Evolutionary conservation across 2,888 invertebrate genomes (phyloP), one percentile per base, ranked within the genome.

Genomic region (Autographa gamma): DNA sequence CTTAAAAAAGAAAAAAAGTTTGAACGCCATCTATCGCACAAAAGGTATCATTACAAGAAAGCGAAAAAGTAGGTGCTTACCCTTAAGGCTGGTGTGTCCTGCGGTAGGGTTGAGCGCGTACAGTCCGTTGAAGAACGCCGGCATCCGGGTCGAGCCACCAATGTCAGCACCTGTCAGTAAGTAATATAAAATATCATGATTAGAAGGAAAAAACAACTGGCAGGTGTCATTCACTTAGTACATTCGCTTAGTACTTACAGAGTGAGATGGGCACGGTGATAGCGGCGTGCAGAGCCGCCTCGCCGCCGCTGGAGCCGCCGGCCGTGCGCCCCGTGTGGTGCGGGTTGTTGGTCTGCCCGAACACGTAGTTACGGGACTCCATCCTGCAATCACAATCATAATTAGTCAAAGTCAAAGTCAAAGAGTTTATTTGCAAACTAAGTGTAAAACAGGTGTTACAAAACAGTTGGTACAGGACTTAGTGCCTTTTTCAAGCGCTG

Each of bases 81-180:
- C 96, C 86, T 95, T 96, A 85, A 96, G 92, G 73, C 96, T 96
- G 9, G 96, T 93, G 14, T 93, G 89, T 63, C 96, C 96, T 31
- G 96, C 96, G 0, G 97, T 97, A 3, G 98, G 97, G 90, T 98
- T 98, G 87, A 98, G 97, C 0, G 98, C 99, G 92, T 97, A 99
- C 64, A 99, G 95, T 0, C 99, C 99, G 93, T 98, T 98, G 95
- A 97, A 98, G 91, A 98, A 98, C 0, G 98, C 97, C 0, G 99
- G 99, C 96, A 99, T 98, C 43, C 99, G 97, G 61, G 98, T 98
- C 6, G 99, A 99, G 0, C 99, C 99, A n/a, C 99, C 99, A 84
- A 99, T 99, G 90, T 99, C 99, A 0, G 98, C 97, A 38, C 97
- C 97, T 97, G 79, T 9, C 0, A 52, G 11, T 0, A 19, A n/a